Percentiles rank a stretch among this genome's conserved stretches.
Evolutionary conservation across 2,888 invertebrate species (phyloP).

Genomic region (Idaea dimidiata): DNA sequence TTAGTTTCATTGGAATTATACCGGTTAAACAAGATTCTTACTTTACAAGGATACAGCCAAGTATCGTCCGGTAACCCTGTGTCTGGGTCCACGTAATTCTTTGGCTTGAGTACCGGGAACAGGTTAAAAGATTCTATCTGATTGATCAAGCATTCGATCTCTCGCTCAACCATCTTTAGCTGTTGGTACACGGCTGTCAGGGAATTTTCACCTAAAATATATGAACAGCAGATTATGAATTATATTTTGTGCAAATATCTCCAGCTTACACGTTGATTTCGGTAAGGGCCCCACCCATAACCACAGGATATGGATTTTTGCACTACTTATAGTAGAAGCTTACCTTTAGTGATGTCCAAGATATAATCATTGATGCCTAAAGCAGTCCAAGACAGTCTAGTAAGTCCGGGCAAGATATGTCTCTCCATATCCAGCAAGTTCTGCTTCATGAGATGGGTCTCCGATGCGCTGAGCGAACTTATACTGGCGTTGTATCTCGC

Average conservation of each 20-base stretch:
- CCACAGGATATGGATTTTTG: not conserved
- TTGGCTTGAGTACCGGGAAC: slow-evolving; percentile 68
- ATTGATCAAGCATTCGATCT: slow-evolving; percentile 80
- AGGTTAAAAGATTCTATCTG: slow-evolving; percentile 81
- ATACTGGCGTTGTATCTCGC: slow-evolving; percentile 84
- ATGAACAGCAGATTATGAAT: slow-evolving; percentile 1
- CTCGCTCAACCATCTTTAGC: slow-evolving; percentile 84
- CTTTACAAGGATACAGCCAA: slow-evolving; percentile 73
- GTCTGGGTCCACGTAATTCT: slow-evolving; percentile 54
- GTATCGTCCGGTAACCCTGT: slow-evolving; percentile 57
- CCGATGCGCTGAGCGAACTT: slow-evolving; percentile 84
- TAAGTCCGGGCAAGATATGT: slow-evolving; percentile 89
- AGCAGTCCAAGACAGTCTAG: slow-evolving; percentile 92
- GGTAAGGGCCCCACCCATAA: too few relatives aligned
- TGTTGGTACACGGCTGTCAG: slow-evolving; percentile 85
- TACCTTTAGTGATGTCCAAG: slow-evolving; percentile 70
- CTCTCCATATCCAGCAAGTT: slow-evolving; percentile 87
- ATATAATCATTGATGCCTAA: slow-evolving; percentile 89
- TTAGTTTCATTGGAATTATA: not conserved
- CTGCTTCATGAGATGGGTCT: slow-evolving; percentile 85
- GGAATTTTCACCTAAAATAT: slow-evolving; percentile 70
- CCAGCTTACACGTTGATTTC: too few relatives aligned
- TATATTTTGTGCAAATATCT: too few relatives aligned
- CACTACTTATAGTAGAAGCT: not conserved
- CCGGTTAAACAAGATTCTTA: slow-evolving; percentile 24